phyloP scores from a whole-genome alignment of 2,113 vertebrate species.

The Chitala chitala region DNA sequence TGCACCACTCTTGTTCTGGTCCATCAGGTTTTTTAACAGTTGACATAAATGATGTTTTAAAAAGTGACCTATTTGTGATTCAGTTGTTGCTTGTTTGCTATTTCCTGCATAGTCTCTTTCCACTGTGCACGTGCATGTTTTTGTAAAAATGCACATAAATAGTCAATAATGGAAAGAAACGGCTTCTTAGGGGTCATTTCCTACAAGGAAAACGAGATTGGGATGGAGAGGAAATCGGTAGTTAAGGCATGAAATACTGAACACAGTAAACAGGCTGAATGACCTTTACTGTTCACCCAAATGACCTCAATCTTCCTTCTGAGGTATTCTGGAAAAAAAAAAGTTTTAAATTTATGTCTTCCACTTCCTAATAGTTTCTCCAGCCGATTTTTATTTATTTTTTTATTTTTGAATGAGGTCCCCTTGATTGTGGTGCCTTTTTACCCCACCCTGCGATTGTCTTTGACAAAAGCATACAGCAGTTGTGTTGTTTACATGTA shows the following conservation, averaged over 20 bases:
- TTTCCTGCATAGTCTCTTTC: background rate
- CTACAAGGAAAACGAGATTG: slow-evolving; percentile 62
- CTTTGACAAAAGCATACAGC: slow-evolving; percentile 57
- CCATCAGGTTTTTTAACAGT: background rate
- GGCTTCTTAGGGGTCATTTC: slow-evolving; percentile 62
- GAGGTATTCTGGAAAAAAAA: slow-evolving; percentile 61
- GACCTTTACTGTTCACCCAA: slow-evolving; percentile 66
- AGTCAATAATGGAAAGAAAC: slow-evolving; percentile 61
- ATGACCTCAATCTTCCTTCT: slow-evolving; percentile 74
- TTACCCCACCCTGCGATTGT: slow-evolving; percentile 61
- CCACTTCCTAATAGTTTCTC: slow-evolving; percentile 75
- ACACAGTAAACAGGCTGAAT: slow-evolving; percentile 64
- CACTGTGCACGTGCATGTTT: background rate
- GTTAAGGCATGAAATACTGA: slow-evolving; percentile 72
- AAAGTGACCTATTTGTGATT: background rate
- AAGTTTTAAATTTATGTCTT: slow-evolving; percentile 69
- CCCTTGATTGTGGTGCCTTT: slow-evolving; percentile 57
- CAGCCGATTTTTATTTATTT: slow-evolving; percentile 60
- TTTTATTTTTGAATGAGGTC: slow-evolving; percentile 53
- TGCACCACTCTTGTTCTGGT: background rate
- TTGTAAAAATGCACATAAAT: slow-evolving; percentile 53
- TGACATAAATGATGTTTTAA: background rate
- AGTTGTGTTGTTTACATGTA: slow-evolving; percentile 46
- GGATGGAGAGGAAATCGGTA: slow-evolving; percentile 70
- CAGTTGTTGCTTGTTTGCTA: background rate